These are phyloP conservation scores for Muscicapa adusta DNA, from an alignment of 2,113 vertebrate species.

Conservation along the genomic window DNA sequence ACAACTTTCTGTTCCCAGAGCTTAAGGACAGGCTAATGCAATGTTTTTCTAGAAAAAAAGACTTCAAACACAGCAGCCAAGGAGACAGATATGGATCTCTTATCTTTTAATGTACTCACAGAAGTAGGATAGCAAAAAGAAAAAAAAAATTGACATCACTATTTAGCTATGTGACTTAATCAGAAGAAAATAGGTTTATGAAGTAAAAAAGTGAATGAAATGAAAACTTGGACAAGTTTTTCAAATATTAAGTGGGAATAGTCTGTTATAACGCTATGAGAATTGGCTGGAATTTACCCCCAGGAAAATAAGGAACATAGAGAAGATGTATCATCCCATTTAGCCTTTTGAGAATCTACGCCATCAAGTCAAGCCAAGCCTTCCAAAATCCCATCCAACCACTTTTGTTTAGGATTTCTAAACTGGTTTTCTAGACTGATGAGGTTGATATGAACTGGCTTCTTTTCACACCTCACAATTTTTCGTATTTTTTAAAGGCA, in stretches of 20 bases:
- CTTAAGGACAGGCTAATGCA: neutral
- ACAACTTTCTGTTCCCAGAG: neutral
- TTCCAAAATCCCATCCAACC: neutral
- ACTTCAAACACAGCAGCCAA: neutral
- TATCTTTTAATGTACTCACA: neutral
- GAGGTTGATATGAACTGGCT: neutral
- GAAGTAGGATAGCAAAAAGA: neutral
- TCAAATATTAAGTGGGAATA: neutral
- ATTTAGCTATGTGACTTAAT: neutral
- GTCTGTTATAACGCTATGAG: neutral
- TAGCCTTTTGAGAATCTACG: neutral
- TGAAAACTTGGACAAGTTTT: neutral
- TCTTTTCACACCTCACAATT: neutral
- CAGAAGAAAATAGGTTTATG: neutral
- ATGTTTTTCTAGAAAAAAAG: neutral
- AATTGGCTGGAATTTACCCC: neutral
- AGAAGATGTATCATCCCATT: neutral
- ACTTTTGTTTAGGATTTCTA: neutral
- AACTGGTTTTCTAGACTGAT: neutral
- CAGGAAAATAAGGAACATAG: neutral
- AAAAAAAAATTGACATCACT: neutral
- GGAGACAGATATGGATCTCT: neutral
- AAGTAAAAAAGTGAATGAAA: neutral
- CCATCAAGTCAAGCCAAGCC: neutral
- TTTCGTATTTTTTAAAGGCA: neutral